Base-by-base conservation (phyloP, 1,140 invertebrate genomes). In the Cyphomyrmex costatus region DNA sequence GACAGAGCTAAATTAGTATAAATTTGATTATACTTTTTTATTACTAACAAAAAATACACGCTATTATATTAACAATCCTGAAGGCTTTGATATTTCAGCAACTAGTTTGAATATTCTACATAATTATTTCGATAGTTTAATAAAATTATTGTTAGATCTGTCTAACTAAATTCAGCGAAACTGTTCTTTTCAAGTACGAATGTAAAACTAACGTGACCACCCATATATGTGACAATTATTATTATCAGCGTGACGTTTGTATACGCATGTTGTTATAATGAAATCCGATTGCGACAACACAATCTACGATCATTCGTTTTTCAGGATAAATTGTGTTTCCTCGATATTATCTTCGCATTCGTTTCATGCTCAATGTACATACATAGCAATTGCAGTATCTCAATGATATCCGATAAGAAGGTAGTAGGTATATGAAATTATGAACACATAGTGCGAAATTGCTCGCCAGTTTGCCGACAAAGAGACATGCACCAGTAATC, bases 281-380 rank as follows among this genome's bases (percentile, higher is more conserved):
- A 79, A 66, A 66, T 63, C 27, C 76, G 24, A 78, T 79, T 27
- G 60, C 42, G 19, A 51, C 19, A 46, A 27, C 56, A 16, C 58
- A 42, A 78, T 78, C 36, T 53, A 65, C 46, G 76, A 68, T 68
- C 46, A 21, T 65, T 66, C 46, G 24, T 53, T 79, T 79, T 79
- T 8, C 56, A 42, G 60, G 14, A 53, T 53, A 66, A 65, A 66
- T 66, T 33, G 46, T 65, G 7, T 24, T 79, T 33, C 46, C 27
- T 51, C 27, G 76, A 79, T 79, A 19, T 30, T 79, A 79, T 66
- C 76, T 79, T 7, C 27, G 7, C 27, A 36, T 12, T 46, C 21
- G n/a, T 58, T 76, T 6, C 21, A 36, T 46, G n/a, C 30, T 42
- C 56, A n/a, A 30, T 10, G n/a, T n/a, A 24, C 21, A 2, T 42